A percentile compares a stretch with the other conserved stretches of the same genome.
Conservation (phyloP, 2,113 vertebrate species). For the Excalfactoria chinensis region DNA sequence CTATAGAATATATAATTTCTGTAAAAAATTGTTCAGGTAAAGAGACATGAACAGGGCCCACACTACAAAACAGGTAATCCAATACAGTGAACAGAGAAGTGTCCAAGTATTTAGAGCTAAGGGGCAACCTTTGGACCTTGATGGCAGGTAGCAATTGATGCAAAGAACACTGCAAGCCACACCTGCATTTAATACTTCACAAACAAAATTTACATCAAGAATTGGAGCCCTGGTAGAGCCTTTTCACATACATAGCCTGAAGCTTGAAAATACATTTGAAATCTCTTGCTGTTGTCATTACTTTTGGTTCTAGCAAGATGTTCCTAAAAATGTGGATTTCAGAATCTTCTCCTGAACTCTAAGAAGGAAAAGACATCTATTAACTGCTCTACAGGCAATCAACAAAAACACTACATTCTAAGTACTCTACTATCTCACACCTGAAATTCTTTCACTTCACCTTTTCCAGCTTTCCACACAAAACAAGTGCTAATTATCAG, state of each 20-base stretch:
- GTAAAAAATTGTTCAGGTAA: background rate
- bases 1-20: constrained; percentile 17
- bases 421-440: background rate
- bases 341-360: background rate
- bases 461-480: background rate
- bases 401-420: background rate
- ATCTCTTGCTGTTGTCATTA: background rate
- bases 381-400: background rate
- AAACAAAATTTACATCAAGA: background rate
- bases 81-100: background rate
- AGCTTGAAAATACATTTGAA: background rate
- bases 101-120: background rate
- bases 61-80: background rate
- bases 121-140: background rate
- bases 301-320: background rate
- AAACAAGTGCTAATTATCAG: background rate
- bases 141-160: background rate
- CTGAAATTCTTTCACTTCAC: background rate
- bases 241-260: background rate
- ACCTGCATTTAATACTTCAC: background rate
- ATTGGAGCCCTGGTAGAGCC: background rate
- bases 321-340: background rate
- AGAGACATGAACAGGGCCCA: background rate
- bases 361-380: background rate
- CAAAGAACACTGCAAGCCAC: background rate